Percentiles rank a stretch among this genome's conserved stretches.
Evolutionary conservation across 1,140 invertebrate genomes (phyloP).

Genomic region (Drosophila tropicalis): DNA sequence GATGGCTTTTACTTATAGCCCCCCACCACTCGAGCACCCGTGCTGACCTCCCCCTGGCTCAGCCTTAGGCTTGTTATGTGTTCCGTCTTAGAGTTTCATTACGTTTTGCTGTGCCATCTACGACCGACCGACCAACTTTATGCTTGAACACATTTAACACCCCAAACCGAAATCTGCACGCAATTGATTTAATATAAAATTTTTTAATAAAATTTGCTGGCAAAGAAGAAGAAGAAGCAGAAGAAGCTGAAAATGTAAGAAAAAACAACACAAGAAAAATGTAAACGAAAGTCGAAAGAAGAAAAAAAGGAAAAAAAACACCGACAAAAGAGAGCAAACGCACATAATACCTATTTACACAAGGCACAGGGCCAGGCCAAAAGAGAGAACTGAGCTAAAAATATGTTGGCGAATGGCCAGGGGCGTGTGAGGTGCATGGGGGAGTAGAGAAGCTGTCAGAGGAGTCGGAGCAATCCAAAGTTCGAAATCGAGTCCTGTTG

Average conservation of each 20-base stretch:
- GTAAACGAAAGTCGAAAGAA: conserved; percentile 23
- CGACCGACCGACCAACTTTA: conserved; percentile 39
- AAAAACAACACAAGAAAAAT: conserved; percentile 32
- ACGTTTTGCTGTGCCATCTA: background rate
- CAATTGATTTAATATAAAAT: conserved; percentile 81
- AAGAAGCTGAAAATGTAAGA: conserved; percentile 10
- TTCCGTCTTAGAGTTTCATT: background rate
- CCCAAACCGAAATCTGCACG: conserved; percentile 67
- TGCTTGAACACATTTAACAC: conserved; percentile 73
- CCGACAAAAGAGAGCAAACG: background rate
- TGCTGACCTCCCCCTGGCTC: background rate
- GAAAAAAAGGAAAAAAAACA: conserved; percentile 6
- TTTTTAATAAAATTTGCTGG: conserved; percentile 78
- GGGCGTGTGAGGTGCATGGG: no score
- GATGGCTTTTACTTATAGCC: background rate
- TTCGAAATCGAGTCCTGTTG: conserved; percentile 21
- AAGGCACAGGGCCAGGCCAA: conserved; percentile 39
- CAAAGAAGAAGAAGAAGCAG: conserved; percentile 32
- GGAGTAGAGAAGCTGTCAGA: background rate
- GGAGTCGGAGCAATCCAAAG: background rate
- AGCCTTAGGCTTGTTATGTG: background rate
- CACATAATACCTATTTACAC: conserved; percentile 47
- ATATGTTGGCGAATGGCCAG: background rate
- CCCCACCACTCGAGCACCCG: no score
- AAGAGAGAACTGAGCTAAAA: background rate